Percentiles rank a stretch among this genome's conserved stretches.
Conservation (phyloP, 2,113 vertebrate genomes). For the Aix galericulata region DNA sequence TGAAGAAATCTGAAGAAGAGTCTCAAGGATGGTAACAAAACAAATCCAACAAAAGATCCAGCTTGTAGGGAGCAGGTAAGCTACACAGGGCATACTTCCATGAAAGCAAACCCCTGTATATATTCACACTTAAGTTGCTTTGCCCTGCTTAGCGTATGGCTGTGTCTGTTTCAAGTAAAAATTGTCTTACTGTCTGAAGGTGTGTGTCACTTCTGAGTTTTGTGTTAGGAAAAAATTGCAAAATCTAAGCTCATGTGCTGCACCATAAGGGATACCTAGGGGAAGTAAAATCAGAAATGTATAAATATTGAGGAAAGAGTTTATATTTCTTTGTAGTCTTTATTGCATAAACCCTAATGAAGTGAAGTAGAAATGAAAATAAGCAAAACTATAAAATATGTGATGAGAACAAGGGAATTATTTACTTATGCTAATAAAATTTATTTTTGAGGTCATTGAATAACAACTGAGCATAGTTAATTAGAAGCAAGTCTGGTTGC, state of each 20-base stretch:
- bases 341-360: background rate
- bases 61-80: background rate
- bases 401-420: background rate
- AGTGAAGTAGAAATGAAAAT: background rate
- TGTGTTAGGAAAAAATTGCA: background rate
- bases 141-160: background rate
- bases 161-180: background rate
- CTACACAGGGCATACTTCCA: background rate
- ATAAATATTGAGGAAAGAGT: background rate
- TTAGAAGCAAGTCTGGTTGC: background rate
- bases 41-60: background rate
- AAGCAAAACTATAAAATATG: fast-evolving
- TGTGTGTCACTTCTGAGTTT: background rate
- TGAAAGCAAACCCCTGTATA: background rate
- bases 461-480: background rate
- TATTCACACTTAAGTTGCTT: background rate
- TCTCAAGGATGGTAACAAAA: background rate
- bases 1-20: background rate
- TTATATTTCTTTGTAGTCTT: background rate
- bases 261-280: background rate
- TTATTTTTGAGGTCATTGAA: background rate
- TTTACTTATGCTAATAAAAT: background rate
- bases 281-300: background rate
- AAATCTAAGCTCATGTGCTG: background rate
- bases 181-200: background rate